These are phyloP conservation scores for Barypeithes pellucidus DNA, from an alignment of 2,888 invertebrate species.

Conservation along the genomic window DNA sequence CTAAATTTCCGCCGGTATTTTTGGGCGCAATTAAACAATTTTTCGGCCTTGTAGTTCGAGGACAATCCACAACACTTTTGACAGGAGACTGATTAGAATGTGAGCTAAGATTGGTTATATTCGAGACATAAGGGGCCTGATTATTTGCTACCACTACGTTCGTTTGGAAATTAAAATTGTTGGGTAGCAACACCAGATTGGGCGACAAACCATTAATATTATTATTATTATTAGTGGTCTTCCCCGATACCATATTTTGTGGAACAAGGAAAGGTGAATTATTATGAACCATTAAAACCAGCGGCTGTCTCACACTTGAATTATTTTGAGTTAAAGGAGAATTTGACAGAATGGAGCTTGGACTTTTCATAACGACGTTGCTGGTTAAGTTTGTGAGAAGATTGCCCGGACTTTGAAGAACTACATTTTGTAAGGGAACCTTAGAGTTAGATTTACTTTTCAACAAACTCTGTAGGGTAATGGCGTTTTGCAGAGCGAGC, in stretches of 20 bases:
- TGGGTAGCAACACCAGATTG: not conserved
- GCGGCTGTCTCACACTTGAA: not conserved
- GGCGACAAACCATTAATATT: not conserved
- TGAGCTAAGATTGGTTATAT: not conserved
- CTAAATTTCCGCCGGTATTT: not conserved
- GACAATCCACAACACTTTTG: not conserved
- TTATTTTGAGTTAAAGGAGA: not conserved
- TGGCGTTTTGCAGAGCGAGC: not conserved
- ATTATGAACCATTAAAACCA: slow-evolving; percentile 14
- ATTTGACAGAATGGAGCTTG: not conserved
- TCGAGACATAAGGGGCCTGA: not conserved
- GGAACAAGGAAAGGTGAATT: not conserved
- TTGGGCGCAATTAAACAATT: not conserved
- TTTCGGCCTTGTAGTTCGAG: not conserved
- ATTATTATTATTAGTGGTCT: not conserved
- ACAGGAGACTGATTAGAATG: too few relatives aligned
- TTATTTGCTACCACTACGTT: not conserved
- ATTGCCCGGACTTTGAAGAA: not conserved
- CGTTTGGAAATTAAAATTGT: slow-evolving; percentile 2
- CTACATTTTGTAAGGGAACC: not conserved
- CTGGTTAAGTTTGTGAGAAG: not conserved
- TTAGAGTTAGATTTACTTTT: not conserved
- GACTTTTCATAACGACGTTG: not conserved
- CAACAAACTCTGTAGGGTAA: not conserved
- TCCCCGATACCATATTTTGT: not conserved